phyloP scores from a whole-genome alignment of 2,888 invertebrate genomes.

The Tiliacea aurago region DNA sequence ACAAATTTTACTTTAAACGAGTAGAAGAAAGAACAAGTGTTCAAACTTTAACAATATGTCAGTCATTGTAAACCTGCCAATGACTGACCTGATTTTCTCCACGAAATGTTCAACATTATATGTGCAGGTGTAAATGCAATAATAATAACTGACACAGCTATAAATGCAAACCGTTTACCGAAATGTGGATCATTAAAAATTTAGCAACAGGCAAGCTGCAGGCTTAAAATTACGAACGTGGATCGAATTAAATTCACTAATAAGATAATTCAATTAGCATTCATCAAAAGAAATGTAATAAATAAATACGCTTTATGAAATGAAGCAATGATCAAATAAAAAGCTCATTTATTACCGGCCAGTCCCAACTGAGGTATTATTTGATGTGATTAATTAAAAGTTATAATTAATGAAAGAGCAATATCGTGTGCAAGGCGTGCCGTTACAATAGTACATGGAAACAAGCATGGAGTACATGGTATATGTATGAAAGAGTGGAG shows the following conservation, averaged over 20 bases:
- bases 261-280: slow-evolving; percentile 53
- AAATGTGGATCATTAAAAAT: slow-evolving; percentile 12
- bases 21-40: neutral
- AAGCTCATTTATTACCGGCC: slow-evolving; percentile 74
- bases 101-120: neutral
- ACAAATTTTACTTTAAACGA: slow-evolving; percentile 2
- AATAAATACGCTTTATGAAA: slow-evolving; percentile 64
- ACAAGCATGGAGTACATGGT: slow-evolving; percentile 48
- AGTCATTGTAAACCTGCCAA: slow-evolving; percentile 11
- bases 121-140: neutral
- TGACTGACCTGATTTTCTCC: neutral
- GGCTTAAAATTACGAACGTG: slow-evolving; percentile 17
- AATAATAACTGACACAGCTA: slow-evolving; percentile 6
- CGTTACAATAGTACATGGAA: slow-evolving; percentile 57
- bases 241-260: slow-evolving; percentile 42
- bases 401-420: slow-evolving; percentile 82
- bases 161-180: slow-evolving; percentile 13
- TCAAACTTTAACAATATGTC: slow-evolving; percentile 6
- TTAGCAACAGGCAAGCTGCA: neutral
- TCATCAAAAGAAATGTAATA: slow-evolving; percentile 55
- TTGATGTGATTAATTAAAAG: slow-evolving; percentile 83
- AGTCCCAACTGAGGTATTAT: slow-evolving; percentile 74
- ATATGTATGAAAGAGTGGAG: slow-evolving; percentile 39
- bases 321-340: slow-evolving; percentile 75
- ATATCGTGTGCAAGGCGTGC: slow-evolving; percentile 72